Evolutionary conservation across 2,888 invertebrate genomes (phyloP), one percentile per base, ranked within the genome.

Genomic region (Mesopsocus fuscifrons): DNA sequence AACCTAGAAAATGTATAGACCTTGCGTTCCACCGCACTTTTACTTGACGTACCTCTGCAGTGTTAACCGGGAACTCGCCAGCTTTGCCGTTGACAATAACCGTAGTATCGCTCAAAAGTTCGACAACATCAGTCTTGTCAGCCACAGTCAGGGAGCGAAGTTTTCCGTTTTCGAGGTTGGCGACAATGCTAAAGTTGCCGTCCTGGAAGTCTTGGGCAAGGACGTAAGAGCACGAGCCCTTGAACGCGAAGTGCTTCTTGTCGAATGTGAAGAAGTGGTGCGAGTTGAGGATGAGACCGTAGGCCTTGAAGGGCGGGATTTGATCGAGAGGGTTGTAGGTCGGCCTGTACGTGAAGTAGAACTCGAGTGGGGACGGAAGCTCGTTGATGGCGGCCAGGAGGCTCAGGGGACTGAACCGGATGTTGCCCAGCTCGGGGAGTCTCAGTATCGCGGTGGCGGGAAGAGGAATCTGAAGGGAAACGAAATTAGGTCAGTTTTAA

Each of bases 251-350:
- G 57, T 84, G 79, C 50, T 74, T 73, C 0, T 81, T 80, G 59
- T 92, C 92, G 61, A 89, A 91, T 0, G 87, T 88, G 62, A 85
- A 80, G 59, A 85, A 72, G 61, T 88, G 82, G 53, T 83, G 78
- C 2, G 82, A 82, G 55, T 85, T 82, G 9, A 77, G 67, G 3
- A 89, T 58, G 30, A 74, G 68, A 6, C 77, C 89, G 41, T 69
- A 66, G 45, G 77, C 77, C 58, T 65, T 68, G 57, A 74, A 72
- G 17, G 82, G 72, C 48, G 73, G 74, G 23, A 80, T 54, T 49
- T 74, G 67, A 34, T 75, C 69, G 1, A 65, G 54, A 0, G 69
- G 65, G 53, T 69, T 62, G 6, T 68, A 52, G 45, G 67, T 54
- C 13, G 65, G 70, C 52, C 69, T 64, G 61, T 70, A 73, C 1